Conservation (phyloP, 2,797 vertebrate species). For the Karalla daura region DNA sequence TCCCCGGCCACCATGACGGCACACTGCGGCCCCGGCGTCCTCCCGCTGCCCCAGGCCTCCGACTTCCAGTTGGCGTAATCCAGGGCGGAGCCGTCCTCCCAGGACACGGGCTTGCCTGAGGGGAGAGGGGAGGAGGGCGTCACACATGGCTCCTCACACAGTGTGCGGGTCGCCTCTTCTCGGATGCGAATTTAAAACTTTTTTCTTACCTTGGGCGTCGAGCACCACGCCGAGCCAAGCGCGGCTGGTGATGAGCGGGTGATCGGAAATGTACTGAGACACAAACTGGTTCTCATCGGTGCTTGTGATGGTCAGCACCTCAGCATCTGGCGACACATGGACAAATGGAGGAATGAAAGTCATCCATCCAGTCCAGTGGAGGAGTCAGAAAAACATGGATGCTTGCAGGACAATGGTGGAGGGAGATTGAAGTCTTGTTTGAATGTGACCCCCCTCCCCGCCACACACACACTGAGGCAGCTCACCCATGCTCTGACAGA, state of each 20-base stretch:
- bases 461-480: not conserved
- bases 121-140: not conserved
- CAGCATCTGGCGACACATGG: constrained; percentile 79
- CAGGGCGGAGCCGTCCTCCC: constrained; percentile 88
- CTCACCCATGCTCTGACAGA: constrained; percentile 89
- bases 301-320: constrained; percentile 87
- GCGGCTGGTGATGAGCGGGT: constrained; percentile 88
- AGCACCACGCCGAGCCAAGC: constrained; percentile 90
- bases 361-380: no score
- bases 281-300: constrained; percentile 94
- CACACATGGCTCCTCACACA: not conserved
- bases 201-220: constrained; percentile 80
- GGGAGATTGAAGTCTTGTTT: no score
- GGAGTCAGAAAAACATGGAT: no score
- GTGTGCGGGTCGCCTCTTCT: no score
- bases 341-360: not conserved
- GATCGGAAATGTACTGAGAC: constrained; percentile 82
- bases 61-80: constrained; percentile 87
- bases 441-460: not conserved
- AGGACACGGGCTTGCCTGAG: constrained; percentile 75
- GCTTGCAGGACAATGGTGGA: no score
- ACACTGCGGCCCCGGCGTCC: constrained; percentile 69
- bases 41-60: not conserved
- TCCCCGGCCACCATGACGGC: constrained; percentile 84
- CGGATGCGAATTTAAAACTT: no score